phyloP scores from a whole-genome alignment of 1,140 invertebrate genomes.

The Drosophila ananassae region DNA sequence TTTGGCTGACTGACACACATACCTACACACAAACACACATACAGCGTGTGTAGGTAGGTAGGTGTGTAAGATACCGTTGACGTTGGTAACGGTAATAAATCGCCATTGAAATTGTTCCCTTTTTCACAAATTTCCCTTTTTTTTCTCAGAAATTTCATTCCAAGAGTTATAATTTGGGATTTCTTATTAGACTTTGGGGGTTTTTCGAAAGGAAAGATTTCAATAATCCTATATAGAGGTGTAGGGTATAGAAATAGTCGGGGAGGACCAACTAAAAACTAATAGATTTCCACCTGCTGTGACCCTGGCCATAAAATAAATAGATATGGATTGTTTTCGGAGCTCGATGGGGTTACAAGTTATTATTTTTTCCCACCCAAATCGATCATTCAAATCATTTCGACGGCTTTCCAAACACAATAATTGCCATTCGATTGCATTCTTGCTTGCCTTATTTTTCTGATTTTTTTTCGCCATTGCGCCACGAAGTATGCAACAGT shows the following conservation, averaged over 20 bases:
- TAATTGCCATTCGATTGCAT: not conserved
- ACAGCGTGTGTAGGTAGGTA: slow-evolving; percentile 1
- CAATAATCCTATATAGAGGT: too few relatives aligned
- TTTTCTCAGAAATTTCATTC: not conserved
- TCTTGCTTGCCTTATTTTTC: not conserved
- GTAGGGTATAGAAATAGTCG: too few relatives aligned
- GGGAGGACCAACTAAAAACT: not conserved
- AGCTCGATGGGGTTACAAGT: not conserved
- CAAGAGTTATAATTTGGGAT: not conserved
- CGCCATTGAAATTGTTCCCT: slow-evolving; percentile 64
- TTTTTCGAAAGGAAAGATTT: too few relatives aligned
- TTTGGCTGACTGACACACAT: not conserved
- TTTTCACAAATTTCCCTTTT: slow-evolving; percentile 3
- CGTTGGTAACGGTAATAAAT: slow-evolving; percentile 73
- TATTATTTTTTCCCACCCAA: not conserved
- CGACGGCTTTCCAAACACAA: not conserved
- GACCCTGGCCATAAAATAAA: not conserved
- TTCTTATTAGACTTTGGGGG: too few relatives aligned
- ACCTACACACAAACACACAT: slow-evolving; percentile 8
- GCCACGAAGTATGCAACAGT: slow-evolving; percentile 31
- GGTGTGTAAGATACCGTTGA: slow-evolving; percentile 26
- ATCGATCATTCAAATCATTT: too few relatives aligned
- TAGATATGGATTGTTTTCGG: not conserved
- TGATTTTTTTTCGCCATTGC: not conserved
- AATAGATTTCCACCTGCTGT: not conserved